Evolutionary conservation across 1,140 invertebrate genomes (phyloP).

Genomic region (Bombus breviceps): DNA sequence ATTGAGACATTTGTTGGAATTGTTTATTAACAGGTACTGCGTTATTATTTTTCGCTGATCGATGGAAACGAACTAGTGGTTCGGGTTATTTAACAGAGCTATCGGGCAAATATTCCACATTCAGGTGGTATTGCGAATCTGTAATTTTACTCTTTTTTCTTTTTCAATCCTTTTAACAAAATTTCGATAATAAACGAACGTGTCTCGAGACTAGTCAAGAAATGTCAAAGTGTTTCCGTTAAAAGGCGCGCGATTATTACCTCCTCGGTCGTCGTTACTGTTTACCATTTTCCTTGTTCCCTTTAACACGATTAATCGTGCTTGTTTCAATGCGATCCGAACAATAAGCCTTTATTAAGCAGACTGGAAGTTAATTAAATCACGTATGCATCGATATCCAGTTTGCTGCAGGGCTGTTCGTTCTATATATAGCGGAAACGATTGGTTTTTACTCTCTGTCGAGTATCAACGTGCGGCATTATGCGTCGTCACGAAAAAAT

Average conservation of each 20-base stretch:
- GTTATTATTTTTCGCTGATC: not conserved
- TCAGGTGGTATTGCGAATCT: not conserved
- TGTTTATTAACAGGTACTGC: not conserved
- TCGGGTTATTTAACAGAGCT: too few relatives aligned
- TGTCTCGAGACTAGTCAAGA: not conserved
- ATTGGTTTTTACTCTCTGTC: not conserved
- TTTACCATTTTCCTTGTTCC: not conserved
- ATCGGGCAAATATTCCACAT: not conserved
- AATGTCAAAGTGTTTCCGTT: constrained; percentile 34
- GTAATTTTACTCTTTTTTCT: not conserved
- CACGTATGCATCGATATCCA: not conserved
- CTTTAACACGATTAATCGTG: not conserved
- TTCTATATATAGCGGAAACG: not conserved
- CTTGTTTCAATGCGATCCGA: not conserved
- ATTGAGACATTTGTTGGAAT: not conserved
- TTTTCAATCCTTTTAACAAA: not conserved
- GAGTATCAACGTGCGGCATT: not conserved
- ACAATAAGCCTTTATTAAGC: not conserved
- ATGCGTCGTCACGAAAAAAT: constrained; percentile 5
- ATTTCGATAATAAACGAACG: not conserved
- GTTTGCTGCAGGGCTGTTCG: not conserved
- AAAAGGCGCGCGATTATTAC: not conserved
- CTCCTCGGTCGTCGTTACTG: not conserved
- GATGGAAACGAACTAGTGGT: too few relatives aligned
- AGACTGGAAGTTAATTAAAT: constrained; percentile 6